phyloP scores from a whole-genome alignment of 2,888 invertebrate species.

The Bugula neritina region DNA sequence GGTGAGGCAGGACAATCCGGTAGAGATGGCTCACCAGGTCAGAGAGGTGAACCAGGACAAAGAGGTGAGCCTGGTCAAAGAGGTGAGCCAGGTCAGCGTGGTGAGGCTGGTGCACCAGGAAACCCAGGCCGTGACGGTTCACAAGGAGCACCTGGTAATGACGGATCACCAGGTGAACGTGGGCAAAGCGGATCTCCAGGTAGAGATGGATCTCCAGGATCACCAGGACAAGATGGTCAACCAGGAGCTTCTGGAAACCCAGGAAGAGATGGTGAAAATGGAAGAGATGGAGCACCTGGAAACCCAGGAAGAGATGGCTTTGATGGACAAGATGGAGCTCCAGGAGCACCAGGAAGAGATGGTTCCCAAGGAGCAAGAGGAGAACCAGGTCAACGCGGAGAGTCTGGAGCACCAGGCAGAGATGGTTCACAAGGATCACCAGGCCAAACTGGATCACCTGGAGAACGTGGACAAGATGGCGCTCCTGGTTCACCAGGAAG shows the following conservation, averaged over 20 bases:
- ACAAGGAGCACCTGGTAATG: neutral
- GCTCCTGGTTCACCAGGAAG: neutral
- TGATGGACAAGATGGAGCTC: neutral
- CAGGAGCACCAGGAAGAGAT: neutral
- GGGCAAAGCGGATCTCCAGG: constrained; percentile 25
- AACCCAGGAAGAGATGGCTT: neutral
- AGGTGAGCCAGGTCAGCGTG: constrained; percentile 14
- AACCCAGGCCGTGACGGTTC: neutral
- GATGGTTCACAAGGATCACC: constrained; percentile 26
- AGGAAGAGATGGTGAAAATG: neutral
- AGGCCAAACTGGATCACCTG: constrained; percentile 26
- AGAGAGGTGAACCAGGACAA: constrained; percentile 25
- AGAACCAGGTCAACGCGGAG: constrained; percentile 26
- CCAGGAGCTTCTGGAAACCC: neutral
- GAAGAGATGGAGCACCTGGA: constrained; percentile 11
- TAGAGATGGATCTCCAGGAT: neutral
- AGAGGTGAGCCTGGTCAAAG: constrained; percentile 3
- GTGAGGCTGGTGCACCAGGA: constrained; percentile 13
- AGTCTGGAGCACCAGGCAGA: constrained; percentile 4
- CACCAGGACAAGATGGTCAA: neutral
- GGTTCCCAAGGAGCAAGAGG: neutral
- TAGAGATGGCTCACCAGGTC: neutral
- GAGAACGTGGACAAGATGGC: constrained; percentile 26
- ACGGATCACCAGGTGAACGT: neutral
- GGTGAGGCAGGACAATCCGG: constrained; percentile 26